Evolutionary conservation across 2,888 invertebrate genomes (phyloP).

Genomic region (Anthophora plumipes): DNA sequence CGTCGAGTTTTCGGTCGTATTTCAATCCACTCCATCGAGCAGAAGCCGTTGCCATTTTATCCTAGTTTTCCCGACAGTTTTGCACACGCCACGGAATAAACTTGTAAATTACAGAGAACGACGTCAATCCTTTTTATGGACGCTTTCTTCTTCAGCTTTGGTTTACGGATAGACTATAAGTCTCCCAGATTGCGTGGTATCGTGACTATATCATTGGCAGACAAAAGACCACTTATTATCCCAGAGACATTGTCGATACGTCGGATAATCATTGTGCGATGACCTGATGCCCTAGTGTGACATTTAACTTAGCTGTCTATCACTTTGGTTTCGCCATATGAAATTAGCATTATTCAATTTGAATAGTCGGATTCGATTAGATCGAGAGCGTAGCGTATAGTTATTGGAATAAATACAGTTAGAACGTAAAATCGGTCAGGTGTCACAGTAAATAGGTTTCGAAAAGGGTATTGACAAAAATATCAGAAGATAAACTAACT

Average conservation of each 20-base stretch:
- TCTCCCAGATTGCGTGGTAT: not conserved
- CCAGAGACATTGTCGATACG: constrained; percentile 31
- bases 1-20: not conserved
- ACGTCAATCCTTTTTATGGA: not conserved
- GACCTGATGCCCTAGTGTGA: constrained; percentile 20
- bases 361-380: not conserved
- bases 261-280: constrained; percentile 45
- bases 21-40: not conserved
- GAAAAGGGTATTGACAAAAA: too few relatives aligned
- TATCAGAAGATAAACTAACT: too few relatives aligned
- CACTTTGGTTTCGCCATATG: not conserved
- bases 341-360: constrained; percentile 3
- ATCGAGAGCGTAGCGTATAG: too few relatives aligned
- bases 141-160: not conserved
- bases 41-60: constrained; percentile 10
- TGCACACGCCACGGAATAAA: not conserved
- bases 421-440: too few relatives aligned
- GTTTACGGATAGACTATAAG: not conserved
- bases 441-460: too few relatives aligned
- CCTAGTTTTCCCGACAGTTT: not conserved
- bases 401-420: too few relatives aligned
- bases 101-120: constrained; percentile 19
- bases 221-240: constrained; percentile 48
- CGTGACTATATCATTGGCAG: constrained; percentile 22
- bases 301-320: not conserved